Base-by-base conservation (phyloP, 2,113 vertebrate genomes). In the Camelus dromedarius region DNA sequence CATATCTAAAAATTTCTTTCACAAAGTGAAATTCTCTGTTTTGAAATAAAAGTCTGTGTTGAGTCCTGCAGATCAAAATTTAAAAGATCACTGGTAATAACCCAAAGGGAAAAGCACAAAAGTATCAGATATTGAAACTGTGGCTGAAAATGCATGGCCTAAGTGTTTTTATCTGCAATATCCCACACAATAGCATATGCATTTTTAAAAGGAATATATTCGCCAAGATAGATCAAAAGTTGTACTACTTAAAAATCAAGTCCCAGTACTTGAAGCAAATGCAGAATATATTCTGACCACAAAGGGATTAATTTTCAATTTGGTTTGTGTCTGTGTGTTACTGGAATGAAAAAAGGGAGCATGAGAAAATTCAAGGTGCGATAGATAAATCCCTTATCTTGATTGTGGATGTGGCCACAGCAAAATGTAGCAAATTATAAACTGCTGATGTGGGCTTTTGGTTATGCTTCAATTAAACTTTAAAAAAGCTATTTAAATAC, bases 141-240 rank as follows among this genome's bases (percentile, higher is more conserved):
- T 18, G 9, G 15, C 69, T 85, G 38, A 85, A 69, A 54, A 12
- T 19, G 16, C 3, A 38, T 24, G 32, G 3, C 20, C 38, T 62
- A n/a, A 12, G 8, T 14, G 48, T 83, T 4, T n/a, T 46, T 48
- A 32, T 86, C 66, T 86, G 54, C 6, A 35, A 24, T 56, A 35
- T 6, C 19, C 42, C 15, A 48, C 12, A 73, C 20, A 64, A n/a
- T 3, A 60, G 11, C 30, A 5, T 5, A 0, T 15, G 18, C 8
- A n/a, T 50, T 7, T 70, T 54, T 54, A 19, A 38, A 83, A 46
- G 38, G 42, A 58, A 80, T 50, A 32, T 75, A 32, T 32, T 48
- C 3, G 24, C 7, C 28, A 22, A 38, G 50, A n/a, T 54, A 54
- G 16, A 3, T 15, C 2, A 13, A 54, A 70, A 86, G 0, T 28